These are phyloP conservation scores for Pipistrellus kuhlii DNA, from an alignment of 2,797 vertebrate species.

Conservation along the genomic window DNA sequence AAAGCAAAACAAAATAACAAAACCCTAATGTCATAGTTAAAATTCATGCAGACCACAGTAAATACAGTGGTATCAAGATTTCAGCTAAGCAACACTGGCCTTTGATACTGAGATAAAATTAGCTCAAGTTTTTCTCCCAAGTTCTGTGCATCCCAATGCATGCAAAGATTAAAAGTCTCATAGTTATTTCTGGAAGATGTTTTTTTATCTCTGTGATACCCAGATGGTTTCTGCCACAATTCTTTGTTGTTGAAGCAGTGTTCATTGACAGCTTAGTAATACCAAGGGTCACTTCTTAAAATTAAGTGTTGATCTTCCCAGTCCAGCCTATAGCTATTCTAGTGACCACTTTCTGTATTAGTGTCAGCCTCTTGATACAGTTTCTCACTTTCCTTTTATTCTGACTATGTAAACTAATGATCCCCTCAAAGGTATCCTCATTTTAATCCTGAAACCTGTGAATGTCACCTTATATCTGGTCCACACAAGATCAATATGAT, in stretches of 20 bases:
- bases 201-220: constrained; percentile 37
- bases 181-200: neutral
- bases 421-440: neutral
- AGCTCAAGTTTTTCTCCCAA: neutral
- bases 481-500: neutral
- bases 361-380: neutral
- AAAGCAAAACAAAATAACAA: neutral
- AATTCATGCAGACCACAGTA: neutral
- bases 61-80: neutral
- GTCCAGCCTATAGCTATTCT: neutral
- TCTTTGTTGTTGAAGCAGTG: constrained; percentile 9
- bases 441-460: neutral
- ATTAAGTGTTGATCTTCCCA: neutral
- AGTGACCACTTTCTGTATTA: neutral
- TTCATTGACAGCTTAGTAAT: neutral
- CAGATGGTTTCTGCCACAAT: neutral
- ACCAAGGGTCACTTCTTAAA: neutral
- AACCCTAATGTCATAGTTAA: neutral
- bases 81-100: neutral
- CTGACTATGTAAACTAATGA: neutral
- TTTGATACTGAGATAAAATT: constrained; percentile 22
- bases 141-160: neutral
- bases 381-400: neutral
- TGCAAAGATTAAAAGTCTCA: neutral
- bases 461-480: neutral